Base-by-base conservation (phyloP, 2,113 vertebrate genomes). In the Xiphophorus maculatus region DNA sequence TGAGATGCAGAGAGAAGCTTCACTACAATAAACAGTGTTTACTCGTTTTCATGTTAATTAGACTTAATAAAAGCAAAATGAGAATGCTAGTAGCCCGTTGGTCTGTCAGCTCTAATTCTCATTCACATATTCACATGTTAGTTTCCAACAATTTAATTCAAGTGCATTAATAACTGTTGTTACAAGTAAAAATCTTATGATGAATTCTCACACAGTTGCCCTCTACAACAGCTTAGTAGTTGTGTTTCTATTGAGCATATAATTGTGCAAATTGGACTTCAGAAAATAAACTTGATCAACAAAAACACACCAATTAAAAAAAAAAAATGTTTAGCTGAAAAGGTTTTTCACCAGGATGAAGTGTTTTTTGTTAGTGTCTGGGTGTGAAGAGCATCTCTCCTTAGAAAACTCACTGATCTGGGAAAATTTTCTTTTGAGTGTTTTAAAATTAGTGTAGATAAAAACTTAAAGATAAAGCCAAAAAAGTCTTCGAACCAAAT, bases 321-420 rank as follows among this genome's bases (percentile, higher is more conserved):
- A 37, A 11, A 37, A 0, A 37, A 11, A 33, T 33, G 7, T 35
- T 12, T 37, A 37, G 35, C 35, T 12, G 35, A 37, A 37, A 37
- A 12, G 10, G 35, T 37, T 37, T 37, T 37, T 12, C 35, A 37
- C 35, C 35, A 37, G 35, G 35, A 37, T 37, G 35, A 37, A 37
- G 35, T 11, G 35, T 37, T 37, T 37, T 10, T 3, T 37, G 0
- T 2, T 85, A 73, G 65, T 75, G 73, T 63, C 74, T 79, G 87
- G 73, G 82, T 86, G 77, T 71, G 77, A 69, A 63, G 80, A 76
- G 78, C 61, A 67, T 76, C 84, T 27, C 80, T 80, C 64, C 72
- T 28, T 71, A 78, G 71, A 84, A 92, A 88, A 91, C 76, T 74
- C 80, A 65, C 76, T 76, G 90, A 88, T 88, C 82, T 89, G 85